Evolutionary conservation across 2,113 vertebrate genomes (phyloP).

Genomic region (Eurystomus gularis): DNA sequence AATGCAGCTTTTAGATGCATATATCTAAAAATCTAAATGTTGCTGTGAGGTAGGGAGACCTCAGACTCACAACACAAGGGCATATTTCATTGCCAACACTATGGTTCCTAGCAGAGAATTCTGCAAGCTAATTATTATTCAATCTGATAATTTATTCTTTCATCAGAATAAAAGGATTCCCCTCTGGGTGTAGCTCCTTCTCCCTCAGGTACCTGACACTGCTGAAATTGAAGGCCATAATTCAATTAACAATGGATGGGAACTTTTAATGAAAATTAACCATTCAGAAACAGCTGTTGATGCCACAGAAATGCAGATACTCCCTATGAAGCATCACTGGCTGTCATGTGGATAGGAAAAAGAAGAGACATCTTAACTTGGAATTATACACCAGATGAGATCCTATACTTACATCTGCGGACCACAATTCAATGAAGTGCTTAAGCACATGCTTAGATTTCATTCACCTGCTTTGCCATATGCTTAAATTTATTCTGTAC

Average conservation of each 20-base stretch:
- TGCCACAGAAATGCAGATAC: not conserved
- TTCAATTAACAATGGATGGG: not conserved
- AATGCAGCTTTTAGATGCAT: not conserved
- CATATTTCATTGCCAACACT: not conserved
- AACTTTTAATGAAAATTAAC: conserved; percentile 19
- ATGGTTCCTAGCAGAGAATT: not conserved
- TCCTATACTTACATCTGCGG: not conserved
- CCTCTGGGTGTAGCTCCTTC: not conserved
- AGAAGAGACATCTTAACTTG: not conserved
- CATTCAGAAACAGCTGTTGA: conserved; percentile 13
- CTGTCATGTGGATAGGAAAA: not conserved
- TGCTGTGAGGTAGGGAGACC: not conserved
- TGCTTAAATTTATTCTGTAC: not conserved
- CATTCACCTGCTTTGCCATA: not conserved
- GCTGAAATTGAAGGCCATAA: conserved; percentile 32
- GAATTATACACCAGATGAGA: not conserved
- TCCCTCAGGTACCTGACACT: not conserved
- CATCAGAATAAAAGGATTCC: conserved; percentile 13
- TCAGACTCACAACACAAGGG: not conserved
- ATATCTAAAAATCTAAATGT: not conserved
- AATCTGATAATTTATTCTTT: conserved; percentile 15
- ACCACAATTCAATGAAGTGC: not conserved
- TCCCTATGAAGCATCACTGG: not conserved
- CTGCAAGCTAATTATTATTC: conserved; percentile 7
- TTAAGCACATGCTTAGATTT: not conserved